Evolutionary conservation across 2,797 vertebrate species (phyloP), one percentile per base, ranked within the genome.

Genomic region (Labroides dimidiatus): DNA sequence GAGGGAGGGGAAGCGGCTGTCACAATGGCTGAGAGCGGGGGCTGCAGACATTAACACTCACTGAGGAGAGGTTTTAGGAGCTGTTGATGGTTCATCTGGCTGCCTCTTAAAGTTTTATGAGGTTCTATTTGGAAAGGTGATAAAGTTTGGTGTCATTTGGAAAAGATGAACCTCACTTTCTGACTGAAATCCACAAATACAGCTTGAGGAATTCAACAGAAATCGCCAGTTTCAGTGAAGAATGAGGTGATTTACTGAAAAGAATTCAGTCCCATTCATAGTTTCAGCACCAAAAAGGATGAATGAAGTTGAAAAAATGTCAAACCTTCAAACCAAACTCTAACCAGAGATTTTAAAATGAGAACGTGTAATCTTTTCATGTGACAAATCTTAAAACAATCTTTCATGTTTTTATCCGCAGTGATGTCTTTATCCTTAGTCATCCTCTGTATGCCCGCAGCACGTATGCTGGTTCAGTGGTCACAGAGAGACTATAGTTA

Each of bases 1-100:
- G 57, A 21, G 75, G 75, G 55, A 72, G 79, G 84, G 80, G 72
- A 78, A 65, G 66, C 45, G 76, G 54, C 63, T 73, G 76, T 69
- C 78, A 51, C 65, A 21, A n/a, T 9, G 53, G 56, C 48, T 60
- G 66, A 59, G 62, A 42, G 67, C 1, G 51, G 69, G 74, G 78
- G 64, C 60, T 53, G 73, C 20, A 45, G 64, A 20, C 21, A 5
- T 19, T 57, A n/a, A 45, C 47, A 68, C 16, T 45, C 64, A 44
- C 47, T 14, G 10, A 60, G 10, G 36, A 53, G 52, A 17, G 41
- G 2, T 64, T 69, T 65, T 47, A 65, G 24, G 59, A 45, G 57
- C 17, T 53, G 48, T 19, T 71, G 33, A 77, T 42, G 23, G 56
- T 43, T 69, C 36, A 59, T 64, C 5, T n/a, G 33, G 13, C 44